phyloP scores from a whole-genome alignment of 2,113 vertebrate genomes.

The Otocyon megalotis region DNA sequence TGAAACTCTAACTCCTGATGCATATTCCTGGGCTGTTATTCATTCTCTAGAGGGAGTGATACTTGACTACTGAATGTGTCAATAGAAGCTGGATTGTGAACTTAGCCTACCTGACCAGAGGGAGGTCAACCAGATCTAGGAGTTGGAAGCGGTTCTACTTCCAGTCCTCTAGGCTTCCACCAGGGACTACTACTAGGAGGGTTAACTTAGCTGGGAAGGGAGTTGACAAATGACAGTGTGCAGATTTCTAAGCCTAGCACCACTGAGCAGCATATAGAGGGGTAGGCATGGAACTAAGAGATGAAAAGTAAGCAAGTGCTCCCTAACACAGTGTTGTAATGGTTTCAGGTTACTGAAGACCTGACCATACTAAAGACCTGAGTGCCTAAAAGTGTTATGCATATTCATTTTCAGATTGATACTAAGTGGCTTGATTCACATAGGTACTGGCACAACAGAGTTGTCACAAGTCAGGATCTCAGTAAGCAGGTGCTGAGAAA shows the following conservation, averaged over 20 bases:
- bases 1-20: not conserved
- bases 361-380: not conserved
- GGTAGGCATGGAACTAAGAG: not conserved
- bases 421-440: not conserved
- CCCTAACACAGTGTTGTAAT: not conserved
- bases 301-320: not conserved
- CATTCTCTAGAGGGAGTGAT: not conserved
- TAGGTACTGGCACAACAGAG: not conserved
- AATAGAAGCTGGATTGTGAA: not conserved
- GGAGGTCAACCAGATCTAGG: not conserved
- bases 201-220: not conserved
- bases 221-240: not conserved
- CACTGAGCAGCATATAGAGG: not conserved
- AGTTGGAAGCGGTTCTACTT: not conserved
- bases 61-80: not conserved
- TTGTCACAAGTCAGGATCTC: not conserved
- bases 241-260: not conserved
- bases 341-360: not conserved
- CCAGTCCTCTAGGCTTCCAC: not conserved
- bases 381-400: not conserved
- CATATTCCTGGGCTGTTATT: not conserved
- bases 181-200: not conserved
- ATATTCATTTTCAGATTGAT: not conserved
- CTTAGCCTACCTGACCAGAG: not conserved
- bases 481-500: not conserved